Base-by-base conservation (phyloP, 2,113 vertebrate genomes). In the Melanerpes formicivorus region DNA sequence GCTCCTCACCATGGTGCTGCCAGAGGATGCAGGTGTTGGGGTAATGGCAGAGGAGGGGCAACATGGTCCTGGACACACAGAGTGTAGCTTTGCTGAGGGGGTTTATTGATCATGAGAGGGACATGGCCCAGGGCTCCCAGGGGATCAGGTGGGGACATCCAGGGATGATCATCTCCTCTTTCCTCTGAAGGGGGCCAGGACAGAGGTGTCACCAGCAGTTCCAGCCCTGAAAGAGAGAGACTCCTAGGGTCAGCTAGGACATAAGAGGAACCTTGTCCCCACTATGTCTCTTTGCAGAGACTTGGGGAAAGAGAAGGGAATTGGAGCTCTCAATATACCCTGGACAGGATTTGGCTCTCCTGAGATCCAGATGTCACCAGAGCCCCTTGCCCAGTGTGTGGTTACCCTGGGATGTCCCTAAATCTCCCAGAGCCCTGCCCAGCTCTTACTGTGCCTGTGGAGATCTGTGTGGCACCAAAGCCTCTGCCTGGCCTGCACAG, bases 191-290 rank as follows among this genome's bases (percentile, higher is more conserved):
- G n/a, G 58, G 40, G 14, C 21, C 11, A 48, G 21, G 27, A 14
- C 17, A 14, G 0, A 10, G 26, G 5, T 32, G 32, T 67, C 42
- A 50, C 14, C 32, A 27, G 27, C 71, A 64, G 8, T 10, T 56
- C 40, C 27, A 14, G 74, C 21, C 65, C 74, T 87, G 40, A 32
- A 64, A 79, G 40, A 25, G 52, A 25, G 56, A 58, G 16, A 60
- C 27, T 11, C 7, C 2, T 5, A 1, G 6, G 30, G 21, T n/a
- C 4, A 2, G 2, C 30, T 15, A 52, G 30, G 25, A 65, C 30
- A 27, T 0, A 44, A 21, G n/a, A 60, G 34, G 10, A 46, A 12
- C 37, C 30, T 60, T 37, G 34, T n/a, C 12, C 66, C 69, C 60
- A 17, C 14, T 32, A 27, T 55, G 25, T 29, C 25, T 55, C 54